Evolutionary conservation across 2,888 invertebrate genomes (phyloP), one percentile per base, ranked within the genome.

Genomic region (Acrobasis repandana): DNA sequence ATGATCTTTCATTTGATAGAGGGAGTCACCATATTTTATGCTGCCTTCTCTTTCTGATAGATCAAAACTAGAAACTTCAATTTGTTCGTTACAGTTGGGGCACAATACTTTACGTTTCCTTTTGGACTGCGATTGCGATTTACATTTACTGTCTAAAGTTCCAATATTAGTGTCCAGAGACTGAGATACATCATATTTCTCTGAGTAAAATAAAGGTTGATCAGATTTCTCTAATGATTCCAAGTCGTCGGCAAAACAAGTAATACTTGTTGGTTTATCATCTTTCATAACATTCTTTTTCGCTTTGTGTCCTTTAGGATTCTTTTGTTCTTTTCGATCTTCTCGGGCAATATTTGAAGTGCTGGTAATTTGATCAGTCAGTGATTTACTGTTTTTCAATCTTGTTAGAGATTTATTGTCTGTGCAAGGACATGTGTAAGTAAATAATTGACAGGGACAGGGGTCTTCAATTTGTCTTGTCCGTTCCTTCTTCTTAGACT

Each of bases 361-460:
- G 65, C 82, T 83, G 9, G 79, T 82, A 33, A 75, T 61, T 73
- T 83, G 74, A 65, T 82, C 75, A 28, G 73, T 73, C 18, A 74
- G 56, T n/a, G 74, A 74, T 63, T 77, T 79, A 48, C 66, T 77
- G n/a, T 70, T 77, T 68, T 73, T 76, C 58, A 84, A 66, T 63
- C 80, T 76, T 10, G 77, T 77, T 1, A 77, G 69, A 11, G 83
- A 83, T 67, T 81, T 81, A 58, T 78, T 76, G 46, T 76, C 77
- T 1, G 77, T 77, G 66, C 88, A 90, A 47, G 86, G 83, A 65
- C 87, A 88, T 14, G 82, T 79, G 62, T 86, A 87, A 6, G 87
- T 86, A 75, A 88, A 88, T 62, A 89, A 69, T 72, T 88, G 86
- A 68, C 88, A 87, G 0, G 88, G 86, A 64, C 88, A 89, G 5